Evolutionary conservation across 2,888 invertebrate genomes (phyloP).

Genomic region (Xestia rhomboidea): DNA sequence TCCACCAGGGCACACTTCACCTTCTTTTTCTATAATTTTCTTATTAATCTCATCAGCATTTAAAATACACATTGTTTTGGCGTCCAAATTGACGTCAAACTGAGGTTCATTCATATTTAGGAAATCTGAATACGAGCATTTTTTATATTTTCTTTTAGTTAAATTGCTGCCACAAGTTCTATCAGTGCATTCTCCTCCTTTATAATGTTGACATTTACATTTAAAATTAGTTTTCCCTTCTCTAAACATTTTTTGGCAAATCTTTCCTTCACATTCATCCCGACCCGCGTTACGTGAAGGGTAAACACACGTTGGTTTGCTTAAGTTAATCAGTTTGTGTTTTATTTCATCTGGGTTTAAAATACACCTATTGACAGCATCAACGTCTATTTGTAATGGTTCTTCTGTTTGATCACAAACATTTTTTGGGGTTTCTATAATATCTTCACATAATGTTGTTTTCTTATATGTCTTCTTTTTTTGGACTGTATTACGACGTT

Average conservation of each 20-base stretch:
- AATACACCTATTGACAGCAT: constrained; percentile 63
- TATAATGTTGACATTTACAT: constrained; percentile 63
- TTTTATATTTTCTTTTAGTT: background rate
- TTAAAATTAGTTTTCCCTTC: constrained; percentile 61
- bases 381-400: constrained; percentile 70
- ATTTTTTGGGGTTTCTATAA: constrained; percentile 19
- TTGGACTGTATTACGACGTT: background rate
- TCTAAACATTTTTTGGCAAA: constrained; percentile 42
- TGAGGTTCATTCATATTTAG: constrained; percentile 42
- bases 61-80: constrained; percentile 71
- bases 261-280: constrained; percentile 11
- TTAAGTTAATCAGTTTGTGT: constrained; percentile 56
- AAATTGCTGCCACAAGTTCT: constrained; percentile 58
- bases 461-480: background rate
- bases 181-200: constrained; percentile 68
- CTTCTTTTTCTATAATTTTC: constrained; percentile 58
- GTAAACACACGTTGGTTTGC: constrained; percentile 54
- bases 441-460: background rate
- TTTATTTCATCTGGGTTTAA: constrained; percentile 71
- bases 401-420: constrained; percentile 46
- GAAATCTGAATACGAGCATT: constrained; percentile 8
- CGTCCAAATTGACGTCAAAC: constrained; percentile 71
- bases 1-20: constrained; percentile 40
- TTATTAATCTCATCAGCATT: constrained; percentile 72
- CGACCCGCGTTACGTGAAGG: constrained; percentile 54